These are phyloP conservation scores for Limnephilus auricula DNA, from an alignment of 2,888 invertebrate genomes.

Conservation along the genomic window DNA sequence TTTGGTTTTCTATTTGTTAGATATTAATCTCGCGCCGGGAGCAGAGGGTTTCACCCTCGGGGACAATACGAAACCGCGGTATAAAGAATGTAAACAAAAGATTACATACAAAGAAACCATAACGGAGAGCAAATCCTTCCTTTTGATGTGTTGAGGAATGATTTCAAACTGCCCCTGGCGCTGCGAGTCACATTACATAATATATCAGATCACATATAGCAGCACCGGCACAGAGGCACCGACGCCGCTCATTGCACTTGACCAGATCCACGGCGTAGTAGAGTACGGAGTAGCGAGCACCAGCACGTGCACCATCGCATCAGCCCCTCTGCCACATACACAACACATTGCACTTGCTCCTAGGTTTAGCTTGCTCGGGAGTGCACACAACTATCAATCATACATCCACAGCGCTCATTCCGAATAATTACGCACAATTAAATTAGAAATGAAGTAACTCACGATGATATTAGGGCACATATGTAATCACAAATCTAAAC, in stretches of 20 bases:
- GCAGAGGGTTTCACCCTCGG: slow-evolving; percentile 43
- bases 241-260: slow-evolving; percentile 36
- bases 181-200: slow-evolving; percentile 44
- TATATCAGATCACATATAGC: slow-evolving; percentile 63
- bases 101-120: slow-evolving; percentile 58
- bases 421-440: background rate
- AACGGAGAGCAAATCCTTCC: slow-evolving; percentile 38
- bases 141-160: slow-evolving; percentile 11
- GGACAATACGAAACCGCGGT: slow-evolving; percentile 57
- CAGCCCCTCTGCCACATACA: background rate
- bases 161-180: slow-evolving; percentile 54
- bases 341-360: background rate
- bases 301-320: background rate
- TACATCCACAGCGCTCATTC: slow-evolving; percentile 18
- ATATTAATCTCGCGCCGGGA: slow-evolving; percentile 54
- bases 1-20: slow-evolving; percentile 64
- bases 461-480: slow-evolving; percentile 42
- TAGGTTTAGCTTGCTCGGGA: background rate
- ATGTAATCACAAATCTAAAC: slow-evolving; percentile 46
- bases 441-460: slow-evolving; percentile 17
- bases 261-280: slow-evolving; percentile 2
- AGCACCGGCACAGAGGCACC: background rate
- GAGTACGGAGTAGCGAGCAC: background rate
- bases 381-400: slow-evolving; percentile 9
- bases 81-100: slow-evolving; percentile 48